Conservation (phyloP, 2,888 invertebrate genomes). For the Philopedon plagiatum region DNA sequence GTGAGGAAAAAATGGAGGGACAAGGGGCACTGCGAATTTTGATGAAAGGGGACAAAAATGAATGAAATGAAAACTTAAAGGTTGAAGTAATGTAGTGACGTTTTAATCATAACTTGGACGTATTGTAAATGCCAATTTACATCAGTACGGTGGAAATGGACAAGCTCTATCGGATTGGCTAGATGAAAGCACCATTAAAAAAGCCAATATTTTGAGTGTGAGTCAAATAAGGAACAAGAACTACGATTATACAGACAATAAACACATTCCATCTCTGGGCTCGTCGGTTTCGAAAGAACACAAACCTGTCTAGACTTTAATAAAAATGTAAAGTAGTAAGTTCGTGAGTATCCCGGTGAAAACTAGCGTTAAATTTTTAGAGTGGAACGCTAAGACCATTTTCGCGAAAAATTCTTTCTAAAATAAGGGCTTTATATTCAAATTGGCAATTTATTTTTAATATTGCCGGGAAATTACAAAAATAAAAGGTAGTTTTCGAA, state of each 20-base stretch:
- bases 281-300: not conserved
- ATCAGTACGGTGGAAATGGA: not conserved
- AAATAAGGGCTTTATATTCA: slow-evolving; percentile 24
- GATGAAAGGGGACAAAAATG: not conserved
- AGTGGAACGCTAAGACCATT: not conserved
- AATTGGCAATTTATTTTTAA: slow-evolving; percentile 30
- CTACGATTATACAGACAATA: not conserved
- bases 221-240: no score
- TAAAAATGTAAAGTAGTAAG: slow-evolving; percentile 19
- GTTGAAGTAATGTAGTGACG: not conserved
- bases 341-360: not conserved
- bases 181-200: no score
- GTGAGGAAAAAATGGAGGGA: not conserved
- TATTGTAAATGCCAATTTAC: not conserved
- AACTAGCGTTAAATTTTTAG: slow-evolving; percentile 4
- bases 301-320: slow-evolving; percentile 9
- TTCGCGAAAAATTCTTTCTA: slow-evolving; percentile 10
- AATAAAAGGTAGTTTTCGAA: slow-evolving; percentile 8
- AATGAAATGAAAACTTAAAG: not conserved
- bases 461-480: slow-evolving; percentile 10
- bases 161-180: no score
- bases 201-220: no score
- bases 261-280: not conserved
- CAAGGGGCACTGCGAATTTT: slow-evolving; percentile 5
- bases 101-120: not conserved